These are phyloP conservation scores for Pardosa pseudoannulata DNA, from an alignment of 2,888 invertebrate species.

Conservation along the genomic window DNA sequence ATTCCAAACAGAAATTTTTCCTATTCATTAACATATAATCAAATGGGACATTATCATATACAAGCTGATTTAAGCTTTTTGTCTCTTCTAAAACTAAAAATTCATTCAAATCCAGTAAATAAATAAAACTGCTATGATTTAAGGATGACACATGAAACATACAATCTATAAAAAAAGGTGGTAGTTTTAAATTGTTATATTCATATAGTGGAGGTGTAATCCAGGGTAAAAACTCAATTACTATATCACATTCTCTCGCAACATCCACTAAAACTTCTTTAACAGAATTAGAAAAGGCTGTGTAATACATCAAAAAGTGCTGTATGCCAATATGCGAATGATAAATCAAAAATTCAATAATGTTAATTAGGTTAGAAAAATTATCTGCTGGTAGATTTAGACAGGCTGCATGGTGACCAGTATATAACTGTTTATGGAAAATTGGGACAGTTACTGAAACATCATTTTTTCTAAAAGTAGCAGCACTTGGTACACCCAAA, in stretches of 20 bases:
- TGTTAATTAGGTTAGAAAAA: conserved; percentile 16
- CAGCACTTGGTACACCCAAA: conserved; percentile 19
- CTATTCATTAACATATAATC: conserved; percentile 16
- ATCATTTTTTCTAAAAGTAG: conserved; percentile 24
- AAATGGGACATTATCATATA: neutral
- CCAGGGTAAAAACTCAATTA: conserved; percentile 37
- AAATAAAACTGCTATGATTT: conserved; percentile 22
- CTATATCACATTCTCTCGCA: conserved; percentile 19
- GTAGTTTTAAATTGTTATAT: neutral
- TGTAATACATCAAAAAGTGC: conserved; percentile 46
- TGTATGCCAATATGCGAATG: conserved; percentile 42
- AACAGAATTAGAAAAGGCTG: conserved; percentile 20
- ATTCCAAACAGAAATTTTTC: conserved; percentile 39
- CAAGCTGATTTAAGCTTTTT: conserved; percentile 7
- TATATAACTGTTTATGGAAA: conserved; percentile 2
- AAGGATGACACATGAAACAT: conserved; percentile 20
- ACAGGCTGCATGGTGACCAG: conserved; percentile 26
- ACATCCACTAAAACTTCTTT: conserved; percentile 24
- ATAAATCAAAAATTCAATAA: conserved; percentile 49
- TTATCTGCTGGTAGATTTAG: conserved; percentile 17
- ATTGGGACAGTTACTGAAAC: conserved; percentile 17
- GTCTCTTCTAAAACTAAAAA: conserved; percentile 21
- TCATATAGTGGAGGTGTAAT: conserved; percentile 17
- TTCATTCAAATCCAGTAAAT: conserved; percentile 18
- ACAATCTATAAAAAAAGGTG: conserved; percentile 33